Percentiles rank a stretch among this genome's conserved stretches.
These are phyloP conservation scores for Hemithea aestivaria DNA, from an alignment of 2,888 invertebrate species.

Conservation along the genomic window DNA sequence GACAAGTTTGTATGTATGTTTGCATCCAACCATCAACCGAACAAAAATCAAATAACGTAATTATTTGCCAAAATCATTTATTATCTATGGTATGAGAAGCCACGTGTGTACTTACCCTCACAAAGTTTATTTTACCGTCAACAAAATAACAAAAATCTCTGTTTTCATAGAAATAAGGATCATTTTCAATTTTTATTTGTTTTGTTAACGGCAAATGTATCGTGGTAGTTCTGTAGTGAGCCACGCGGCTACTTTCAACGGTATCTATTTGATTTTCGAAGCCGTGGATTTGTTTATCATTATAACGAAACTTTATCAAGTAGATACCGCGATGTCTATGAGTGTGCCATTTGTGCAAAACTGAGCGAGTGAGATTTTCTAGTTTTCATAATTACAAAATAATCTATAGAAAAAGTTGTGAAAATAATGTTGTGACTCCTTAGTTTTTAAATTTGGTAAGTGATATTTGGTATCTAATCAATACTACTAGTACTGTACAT, in stretches of 20 bases:
- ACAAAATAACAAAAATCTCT: conserved; percentile 11
- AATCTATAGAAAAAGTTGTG: too few relatives aligned
- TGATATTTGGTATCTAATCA: too few relatives aligned
- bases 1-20: conserved; percentile 56
- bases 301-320: too few relatives aligned
- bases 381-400: too few relatives aligned
- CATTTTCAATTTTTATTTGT: conserved; percentile 12
- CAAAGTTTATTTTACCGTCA: conserved; percentile 6
- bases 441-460: too few relatives aligned
- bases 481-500: too few relatives aligned
- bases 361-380: too few relatives aligned
- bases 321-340: too few relatives aligned
- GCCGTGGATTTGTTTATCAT: conserved; percentile 41
- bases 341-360: too few relatives aligned
- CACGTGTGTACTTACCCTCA: conserved; percentile 46
- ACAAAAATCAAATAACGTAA: conserved; percentile 75
- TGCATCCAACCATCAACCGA: conserved; percentile 71
- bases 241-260: conserved; percentile 71
- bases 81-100: conserved; percentile 65
- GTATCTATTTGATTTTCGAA: conserved; percentile 75
- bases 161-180: conserved; percentile 4
- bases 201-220: conserved; percentile 14
- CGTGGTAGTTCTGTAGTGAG: conserved; percentile 40
- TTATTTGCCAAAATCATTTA: conserved; percentile 77
- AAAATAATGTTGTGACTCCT: too few relatives aligned